These are phyloP conservation scores for Pseudorectes ferrugineus DNA, from an alignment of 2,113 vertebrate genomes.

Conservation along the genomic window DNA sequence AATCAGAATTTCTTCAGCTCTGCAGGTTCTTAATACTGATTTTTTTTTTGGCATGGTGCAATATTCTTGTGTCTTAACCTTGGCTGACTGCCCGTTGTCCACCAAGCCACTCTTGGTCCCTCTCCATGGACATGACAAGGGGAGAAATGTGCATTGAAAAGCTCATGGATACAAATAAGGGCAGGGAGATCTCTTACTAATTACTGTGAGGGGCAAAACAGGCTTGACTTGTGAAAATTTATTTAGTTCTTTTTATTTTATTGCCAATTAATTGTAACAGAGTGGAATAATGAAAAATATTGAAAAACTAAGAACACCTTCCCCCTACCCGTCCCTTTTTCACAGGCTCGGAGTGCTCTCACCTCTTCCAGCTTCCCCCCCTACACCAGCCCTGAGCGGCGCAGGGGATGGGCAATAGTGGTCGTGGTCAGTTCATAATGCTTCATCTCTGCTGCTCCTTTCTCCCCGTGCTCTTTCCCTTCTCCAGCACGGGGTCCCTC, in stretches of 20 bases:
- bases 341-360: not conserved
- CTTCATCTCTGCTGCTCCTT: not conserved
- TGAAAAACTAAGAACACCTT: not conserved
- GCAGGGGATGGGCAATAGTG: accelerated
- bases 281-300: not conserved
- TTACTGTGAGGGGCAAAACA: not conserved
- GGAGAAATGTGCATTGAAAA: not conserved
- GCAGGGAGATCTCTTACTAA: not conserved
- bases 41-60: not conserved
- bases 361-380: not conserved
- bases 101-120: not conserved
- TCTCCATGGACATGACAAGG: not conserved
- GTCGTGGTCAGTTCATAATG: accelerated
- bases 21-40: not conserved
- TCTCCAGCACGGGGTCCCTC: not conserved
- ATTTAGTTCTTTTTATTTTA: not conserved
- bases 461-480: not conserved
- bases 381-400: accelerated
- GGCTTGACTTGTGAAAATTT: not conserved
- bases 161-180: not conserved
- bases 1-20: not conserved
- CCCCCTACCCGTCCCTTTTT: not conserved
- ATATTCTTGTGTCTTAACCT: not conserved
- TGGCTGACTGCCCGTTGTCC: not conserved
- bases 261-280: not conserved